Percentiles rank a stretch among this genome's conserved stretches.
These are phyloP conservation scores for Helobdella robusta DNA, from an alignment of 2,888 invertebrate species.

Conservation along the genomic window DNA sequence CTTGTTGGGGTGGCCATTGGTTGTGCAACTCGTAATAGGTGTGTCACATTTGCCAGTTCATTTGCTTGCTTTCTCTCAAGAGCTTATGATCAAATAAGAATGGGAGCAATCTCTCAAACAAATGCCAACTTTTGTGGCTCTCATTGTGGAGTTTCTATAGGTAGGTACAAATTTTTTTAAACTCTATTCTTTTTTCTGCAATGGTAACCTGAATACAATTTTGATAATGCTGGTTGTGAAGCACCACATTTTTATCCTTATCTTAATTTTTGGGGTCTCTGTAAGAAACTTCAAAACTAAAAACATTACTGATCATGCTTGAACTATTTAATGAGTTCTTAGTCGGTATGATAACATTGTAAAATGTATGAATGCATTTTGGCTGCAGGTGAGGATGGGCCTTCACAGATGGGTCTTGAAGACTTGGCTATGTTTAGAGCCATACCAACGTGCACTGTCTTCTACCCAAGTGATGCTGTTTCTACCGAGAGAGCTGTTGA, in stretches of 20 bases:
- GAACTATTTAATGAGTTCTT: too few relatives aligned
- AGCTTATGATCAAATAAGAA: conserved; percentile 94
- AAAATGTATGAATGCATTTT: too few relatives aligned
- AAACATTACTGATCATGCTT: too few relatives aligned
- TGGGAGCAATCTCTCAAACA: conserved; percentile 97
- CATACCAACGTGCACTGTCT: conserved; percentile 65
- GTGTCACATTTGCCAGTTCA: conserved; percentile 87
- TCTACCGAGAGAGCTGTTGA: conserved; percentile 87
- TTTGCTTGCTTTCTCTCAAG: conserved; percentile 90
- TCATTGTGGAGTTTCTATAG: conserved; percentile 95
- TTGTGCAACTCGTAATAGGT: conserved; percentile 79
- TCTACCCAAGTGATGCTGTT: conserved; percentile 78
- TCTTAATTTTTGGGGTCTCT: too few relatives aligned
- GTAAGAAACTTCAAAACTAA: too few relatives aligned
- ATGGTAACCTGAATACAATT: too few relatives aligned
- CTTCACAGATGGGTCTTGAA: conserved; percentile 98
- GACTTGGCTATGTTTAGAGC: conserved; percentile 89
- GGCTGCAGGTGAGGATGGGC: conserved; percentile 73
- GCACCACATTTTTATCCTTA: too few relatives aligned
- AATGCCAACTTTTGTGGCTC: conserved; percentile 93
- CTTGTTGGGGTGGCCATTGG: conserved; percentile 87
- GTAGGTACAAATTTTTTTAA: conserved; percentile 48
- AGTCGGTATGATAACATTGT: too few relatives aligned
- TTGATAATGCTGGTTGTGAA: too few relatives aligned
- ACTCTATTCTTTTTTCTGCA: neutral